phyloP scores from a whole-genome alignment of 2,888 invertebrate genomes.

The Acronicta aceris region DNA sequence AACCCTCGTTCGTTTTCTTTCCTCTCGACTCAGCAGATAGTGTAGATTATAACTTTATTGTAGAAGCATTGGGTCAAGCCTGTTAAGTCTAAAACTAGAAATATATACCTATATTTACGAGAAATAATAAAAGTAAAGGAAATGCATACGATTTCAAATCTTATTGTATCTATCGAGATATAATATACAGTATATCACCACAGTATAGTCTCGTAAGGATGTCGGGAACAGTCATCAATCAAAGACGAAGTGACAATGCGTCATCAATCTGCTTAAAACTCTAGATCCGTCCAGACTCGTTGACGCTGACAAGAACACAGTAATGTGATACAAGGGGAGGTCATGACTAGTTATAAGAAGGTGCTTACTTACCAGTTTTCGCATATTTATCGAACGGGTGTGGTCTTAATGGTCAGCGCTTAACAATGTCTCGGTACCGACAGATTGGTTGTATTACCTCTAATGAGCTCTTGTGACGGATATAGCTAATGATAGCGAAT shows the following conservation, averaged over 20 bases:
- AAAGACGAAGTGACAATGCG: slow-evolving; percentile 70
- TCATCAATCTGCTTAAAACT: slow-evolving; percentile 75
- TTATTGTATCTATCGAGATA: neutral
- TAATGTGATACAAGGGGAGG: slow-evolving; percentile 12
- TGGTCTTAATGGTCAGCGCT: slow-evolving; percentile 11
- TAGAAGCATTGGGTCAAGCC: too few species aligned
- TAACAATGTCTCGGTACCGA: slow-evolving; percentile 22
- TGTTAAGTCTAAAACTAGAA: too few species aligned
- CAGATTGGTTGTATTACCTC: neutral
- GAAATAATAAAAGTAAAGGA: too few species aligned
- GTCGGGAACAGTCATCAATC: slow-evolving; percentile 70
- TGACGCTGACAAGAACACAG: slow-evolving; percentile 49
- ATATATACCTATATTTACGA: too few species aligned
- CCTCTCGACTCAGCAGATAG: too few species aligned
- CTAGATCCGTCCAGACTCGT: slow-evolving; percentile 52
- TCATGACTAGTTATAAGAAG: slow-evolving; percentile 1
- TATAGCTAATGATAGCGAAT: too few species aligned
- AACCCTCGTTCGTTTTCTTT: too few species aligned
- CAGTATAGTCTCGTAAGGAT: slow-evolving; percentile 45
- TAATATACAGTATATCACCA: slow-evolving; percentile 10
- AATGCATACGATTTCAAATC: too few species aligned
- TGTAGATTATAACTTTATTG: too few species aligned
- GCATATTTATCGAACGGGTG: slow-evolving; percentile 22
- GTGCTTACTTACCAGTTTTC: neutral
- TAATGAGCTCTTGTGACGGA: neutral